Percentiles rank a stretch among this genome's conserved stretches.
These are phyloP conservation scores for Urocyon cinereoargenteus DNA, from an alignment of 2,797 vertebrate species.

Conservation along the genomic window DNA sequence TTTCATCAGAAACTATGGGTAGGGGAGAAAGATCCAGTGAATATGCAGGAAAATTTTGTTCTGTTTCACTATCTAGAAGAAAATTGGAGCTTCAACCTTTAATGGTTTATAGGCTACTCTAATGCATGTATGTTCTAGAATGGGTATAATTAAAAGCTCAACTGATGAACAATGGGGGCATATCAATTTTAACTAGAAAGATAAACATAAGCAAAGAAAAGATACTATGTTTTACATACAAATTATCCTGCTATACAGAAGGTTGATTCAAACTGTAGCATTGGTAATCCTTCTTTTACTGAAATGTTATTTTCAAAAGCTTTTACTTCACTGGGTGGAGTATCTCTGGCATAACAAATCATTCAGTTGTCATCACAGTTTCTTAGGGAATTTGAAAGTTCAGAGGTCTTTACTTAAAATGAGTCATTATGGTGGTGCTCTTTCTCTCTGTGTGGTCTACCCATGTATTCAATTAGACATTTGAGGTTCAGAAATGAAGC, in stretches of 20 bases:
- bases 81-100: constrained; percentile 71
- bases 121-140: constrained; percentile 78
- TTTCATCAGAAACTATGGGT: not conserved
- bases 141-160: constrained; percentile 80
- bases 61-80: constrained; percentile 60
- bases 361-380: not conserved
- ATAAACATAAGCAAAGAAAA: constrained; percentile 81
- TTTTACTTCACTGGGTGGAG: constrained; percentile 12
- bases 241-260: constrained; percentile 77
- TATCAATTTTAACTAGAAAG: constrained; percentile 82
- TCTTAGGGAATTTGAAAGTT: constrained; percentile 33
- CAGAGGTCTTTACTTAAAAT: constrained; percentile 33
- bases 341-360: constrained; percentile 19
- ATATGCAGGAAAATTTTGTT: not conserved
- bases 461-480: constrained; percentile 18
- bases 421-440: not conserved
- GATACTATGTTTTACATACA: constrained; percentile 81
- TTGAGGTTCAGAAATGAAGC: constrained; percentile 36
- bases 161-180: constrained; percentile 34
- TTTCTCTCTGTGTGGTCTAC: not conserved
- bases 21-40: not conserved
- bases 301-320: not conserved
- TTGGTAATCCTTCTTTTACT: not conserved
- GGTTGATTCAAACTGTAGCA: constrained; percentile 57
- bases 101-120: constrained; percentile 72